Base-by-base conservation (phyloP, 1,140 invertebrate species). In the Ridgeia piscesae region DNA sequence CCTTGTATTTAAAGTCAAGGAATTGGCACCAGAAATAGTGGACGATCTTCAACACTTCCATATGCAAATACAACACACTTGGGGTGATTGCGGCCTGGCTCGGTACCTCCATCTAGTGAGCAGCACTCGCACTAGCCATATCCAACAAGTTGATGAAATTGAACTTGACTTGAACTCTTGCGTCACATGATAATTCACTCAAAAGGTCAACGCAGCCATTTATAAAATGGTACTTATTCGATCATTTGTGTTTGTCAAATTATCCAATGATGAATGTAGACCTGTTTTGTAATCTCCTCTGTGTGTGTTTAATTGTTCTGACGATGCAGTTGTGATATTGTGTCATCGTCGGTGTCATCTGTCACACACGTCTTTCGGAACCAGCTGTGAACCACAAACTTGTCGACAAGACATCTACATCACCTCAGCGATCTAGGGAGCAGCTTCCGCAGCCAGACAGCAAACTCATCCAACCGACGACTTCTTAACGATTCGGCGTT, bases 21-120 rank as follows among this genome's bases (percentile, higher is more conserved):
- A 95, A 95, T 91, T 95, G 94, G 93, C 95, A 95, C 95, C 95
- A 95, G 91, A 95, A 94, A 88, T 95, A 94, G 93, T 95, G 95
- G 92, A 95, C 94, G 48, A 95, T 95, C 93, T 95, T 95, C 50
- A 95, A 93, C 93, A 95, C 94, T 94, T 95, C 95, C 48, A 95
- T 94, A 92, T 95, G 95, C 8, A 95, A 93, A 95, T 91, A 93
- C 95, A 94, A 77, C 11, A 6, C 58, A 31, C 27, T 77, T 21
- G 58, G 58, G 2, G 58, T 77, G 58, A 77, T 77, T 0, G 58
- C 58, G 27, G 17, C 27, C 2, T 77, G 58, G 27, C 58, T 77
- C 17, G 58, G 58, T 77, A 77, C 58, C 58, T 77, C 58, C 58
- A 77, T 77, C 58, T 77, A 77, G 58, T 21, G 58, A 77, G 58